Evolutionary conservation across 2,797 vertebrate genomes (phyloP).

Genomic region (Antennarius maculatus): DNA sequence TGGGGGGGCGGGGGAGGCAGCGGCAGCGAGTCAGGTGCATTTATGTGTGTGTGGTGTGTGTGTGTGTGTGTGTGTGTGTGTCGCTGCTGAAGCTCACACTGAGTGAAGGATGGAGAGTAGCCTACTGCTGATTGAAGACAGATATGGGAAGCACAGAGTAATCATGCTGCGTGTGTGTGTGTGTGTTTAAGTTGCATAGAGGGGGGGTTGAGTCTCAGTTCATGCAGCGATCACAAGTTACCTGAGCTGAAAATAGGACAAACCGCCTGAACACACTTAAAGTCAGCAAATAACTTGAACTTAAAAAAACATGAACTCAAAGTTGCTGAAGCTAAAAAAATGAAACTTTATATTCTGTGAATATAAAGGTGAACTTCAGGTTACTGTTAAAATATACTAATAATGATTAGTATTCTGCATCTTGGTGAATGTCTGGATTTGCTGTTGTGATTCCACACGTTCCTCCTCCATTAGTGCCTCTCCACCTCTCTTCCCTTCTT

Average conservation of each 20-base stretch:
- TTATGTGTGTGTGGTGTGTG: constrained; percentile 21
- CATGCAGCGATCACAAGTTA: not conserved
- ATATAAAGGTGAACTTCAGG: not conserved
- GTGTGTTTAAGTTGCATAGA: not conserved
- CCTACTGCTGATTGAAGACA: constrained; percentile 18
- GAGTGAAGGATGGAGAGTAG: constrained; percentile 20
- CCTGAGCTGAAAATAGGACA: constrained; percentile 18
- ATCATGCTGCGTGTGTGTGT: not conserved
- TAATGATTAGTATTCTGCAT: too few relatives aligned
- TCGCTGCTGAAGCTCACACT: constrained; percentile 26
- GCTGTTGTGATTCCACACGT: too few relatives aligned
- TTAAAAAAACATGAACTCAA: not conserved
- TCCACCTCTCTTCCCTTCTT: not conserved
- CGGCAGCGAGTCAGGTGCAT: constrained; percentile 3
- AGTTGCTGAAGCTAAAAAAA: too few relatives aligned
- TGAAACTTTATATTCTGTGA: too few relatives aligned
- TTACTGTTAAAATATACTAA: not conserved
- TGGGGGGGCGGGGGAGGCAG: constrained; percentile 43
- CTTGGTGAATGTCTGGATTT: too few relatives aligned
- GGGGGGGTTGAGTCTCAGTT: too few relatives aligned
- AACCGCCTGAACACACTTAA: too few relatives aligned
- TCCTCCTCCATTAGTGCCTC: not conserved
- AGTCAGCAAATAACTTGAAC: not conserved
- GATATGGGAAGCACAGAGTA: constrained; percentile 20
- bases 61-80: constrained; percentile 14